Conservation (phyloP, 2,797 vertebrate species). For the Triplophysa bombifrons region DNA sequence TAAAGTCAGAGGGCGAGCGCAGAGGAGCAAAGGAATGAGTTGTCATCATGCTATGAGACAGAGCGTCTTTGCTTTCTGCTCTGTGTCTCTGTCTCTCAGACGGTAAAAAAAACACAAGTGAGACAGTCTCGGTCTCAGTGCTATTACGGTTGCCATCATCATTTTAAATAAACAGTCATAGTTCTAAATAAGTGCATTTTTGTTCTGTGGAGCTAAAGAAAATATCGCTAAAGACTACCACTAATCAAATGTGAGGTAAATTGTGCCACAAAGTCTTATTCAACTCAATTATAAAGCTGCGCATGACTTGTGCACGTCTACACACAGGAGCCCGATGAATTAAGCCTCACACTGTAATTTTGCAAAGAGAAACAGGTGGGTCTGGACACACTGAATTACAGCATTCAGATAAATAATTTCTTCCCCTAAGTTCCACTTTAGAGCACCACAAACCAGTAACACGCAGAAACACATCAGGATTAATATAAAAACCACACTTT, state of each 20-base stretch:
- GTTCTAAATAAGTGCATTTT: conserved; percentile 31
- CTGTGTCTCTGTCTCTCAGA: conserved; percentile 15
- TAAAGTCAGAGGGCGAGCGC: conserved; percentile 13
- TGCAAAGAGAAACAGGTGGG: conserved; percentile 41
- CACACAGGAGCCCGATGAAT: conserved; percentile 32
- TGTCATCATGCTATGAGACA: conserved; percentile 34
- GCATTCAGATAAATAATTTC: conserved; percentile 38
- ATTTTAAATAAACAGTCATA: conserved; percentile 39
- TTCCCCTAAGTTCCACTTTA: conserved; percentile 36
- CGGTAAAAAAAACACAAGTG: conserved; percentile 21
- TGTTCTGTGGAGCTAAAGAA: conserved; percentile 33
- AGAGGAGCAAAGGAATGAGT: conserved; percentile 15
- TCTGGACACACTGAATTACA: conserved; percentile 31
- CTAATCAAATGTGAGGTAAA: conserved; percentile 47
- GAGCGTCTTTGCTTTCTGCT: conserved; percentile 39
- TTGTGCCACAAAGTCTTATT: conserved; percentile 41
- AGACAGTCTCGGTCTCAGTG: conserved; percentile 39
- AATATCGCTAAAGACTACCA: conserved; percentile 34
- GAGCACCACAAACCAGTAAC: conserved; percentile 14
- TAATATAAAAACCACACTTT: conserved; percentile 40
- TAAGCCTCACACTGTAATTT: conserved; percentile 30
- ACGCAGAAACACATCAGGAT: conserved; percentile 17
- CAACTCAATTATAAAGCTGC: conserved; percentile 38
- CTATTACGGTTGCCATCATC: conserved; percentile 45
- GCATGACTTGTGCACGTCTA: conserved; percentile 29